Evolutionary conservation across 2,797 vertebrate genomes (phyloP).

Genomic region (Gallinago stenura): DNA sequence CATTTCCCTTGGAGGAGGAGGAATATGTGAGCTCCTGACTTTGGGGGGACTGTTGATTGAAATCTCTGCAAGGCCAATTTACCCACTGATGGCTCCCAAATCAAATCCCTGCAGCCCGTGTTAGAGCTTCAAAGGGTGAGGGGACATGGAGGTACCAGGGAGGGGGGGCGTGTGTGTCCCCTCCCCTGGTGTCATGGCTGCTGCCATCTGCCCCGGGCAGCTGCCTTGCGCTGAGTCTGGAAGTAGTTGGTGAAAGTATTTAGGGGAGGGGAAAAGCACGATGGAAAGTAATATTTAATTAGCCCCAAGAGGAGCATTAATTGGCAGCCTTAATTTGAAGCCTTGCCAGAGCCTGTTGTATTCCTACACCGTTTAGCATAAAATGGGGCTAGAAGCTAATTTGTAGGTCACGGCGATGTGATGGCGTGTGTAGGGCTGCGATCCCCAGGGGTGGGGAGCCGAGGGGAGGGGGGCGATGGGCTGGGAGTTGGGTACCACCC

Average conservation of each 20-base stretch:
- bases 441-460: background rate
- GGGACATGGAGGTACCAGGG: background rate
- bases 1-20: background rate
- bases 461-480: rapidly evolving
- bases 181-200: rapidly evolving
- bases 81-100: background rate
- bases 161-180: background rate
- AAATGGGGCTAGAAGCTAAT: background rate
- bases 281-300: constrained; percentile 33
- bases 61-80: background rate
- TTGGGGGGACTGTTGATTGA: background rate
- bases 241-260: background rate
- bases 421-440: background rate
- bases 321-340: constrained; percentile 44
- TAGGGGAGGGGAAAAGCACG: background rate
- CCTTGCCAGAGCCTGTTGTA: background rate
- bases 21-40: background rate
- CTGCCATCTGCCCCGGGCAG: background rate
- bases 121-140: background rate
- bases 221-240: background rate
- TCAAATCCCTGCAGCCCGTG: background rate
- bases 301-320: constrained; percentile 34
- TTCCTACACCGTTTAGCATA: background rate
- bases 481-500: rapidly evolving
- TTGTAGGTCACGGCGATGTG: background rate